Evolutionary conservation across 1,140 invertebrate genomes (phyloP), one percentile per base, ranked within the genome.

Genomic region (Pseudomyrmex pallidus): DNA sequence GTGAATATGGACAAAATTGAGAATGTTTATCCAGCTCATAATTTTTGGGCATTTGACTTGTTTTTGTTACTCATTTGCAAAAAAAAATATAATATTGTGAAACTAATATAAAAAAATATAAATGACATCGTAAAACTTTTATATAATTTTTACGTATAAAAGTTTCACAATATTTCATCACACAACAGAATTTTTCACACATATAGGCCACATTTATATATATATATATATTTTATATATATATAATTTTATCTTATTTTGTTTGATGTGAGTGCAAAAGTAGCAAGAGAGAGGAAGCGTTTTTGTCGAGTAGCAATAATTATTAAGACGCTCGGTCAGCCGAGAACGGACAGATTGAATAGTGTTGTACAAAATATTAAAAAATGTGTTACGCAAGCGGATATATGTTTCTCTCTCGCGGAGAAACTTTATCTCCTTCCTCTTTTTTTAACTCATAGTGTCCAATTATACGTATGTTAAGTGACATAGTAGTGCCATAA

Each of bases 401-500:
- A 35, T 46, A 66, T 48, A 22, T 22, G 10, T 63, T 35, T 48
- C 46, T 17, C 25, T 85, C 17, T 70, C 46, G 20, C 15, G 10
- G 46, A 64, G 54, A 72, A 5, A 20, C 9, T 56, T 35, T 3
- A 44, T 63, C 15, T 20, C 17, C 70, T 20, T 72, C 35, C 35
- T 35, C 63, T 22, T 74, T 85, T 86, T 25, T 66, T 87, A 78
- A 57, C 82, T 62, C 17, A 83, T 56, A 25, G 17, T n/a, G 70
- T 80, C 9, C 15, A 80, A 63, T 73, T 87, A 35, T 35, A 35
- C 5, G 35, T 35, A 13, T 80, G 82, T 67, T 66, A 80, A 87
- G 85, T 83, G 72, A 90, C 83, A 35, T 35, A 35, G 83, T 89
- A 90, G 91, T 92, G 91, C 91, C 90, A 92, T 92, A 74, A 82